These are phyloP conservation scores for Ageneiosus marmoratus DNA, from an alignment of 2,113 vertebrate species.

Conservation along the genomic window DNA sequence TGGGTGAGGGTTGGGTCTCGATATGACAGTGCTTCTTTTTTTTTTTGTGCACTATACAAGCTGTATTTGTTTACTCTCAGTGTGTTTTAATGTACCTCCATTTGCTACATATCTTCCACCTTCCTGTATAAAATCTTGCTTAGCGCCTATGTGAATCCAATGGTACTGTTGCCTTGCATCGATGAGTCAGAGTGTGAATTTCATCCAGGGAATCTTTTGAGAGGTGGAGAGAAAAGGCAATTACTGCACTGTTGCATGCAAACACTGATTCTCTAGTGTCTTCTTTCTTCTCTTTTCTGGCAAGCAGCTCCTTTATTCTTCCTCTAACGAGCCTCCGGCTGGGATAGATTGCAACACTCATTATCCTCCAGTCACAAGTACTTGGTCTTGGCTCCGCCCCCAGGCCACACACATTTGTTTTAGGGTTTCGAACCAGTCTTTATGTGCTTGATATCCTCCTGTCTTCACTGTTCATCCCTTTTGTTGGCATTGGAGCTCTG, in stretches of 20 bases:
- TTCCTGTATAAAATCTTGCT: background rate
- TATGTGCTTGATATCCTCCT: background rate
- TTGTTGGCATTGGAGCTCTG: background rate
- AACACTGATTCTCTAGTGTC: constrained; percentile 15
- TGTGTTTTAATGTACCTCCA: background rate
- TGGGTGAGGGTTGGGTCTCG: background rate
- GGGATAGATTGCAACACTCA: constrained; percentile 10
- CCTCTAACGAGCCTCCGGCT: constrained; percentile 2
- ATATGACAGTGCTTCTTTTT: background rate
- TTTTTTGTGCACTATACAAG: background rate
- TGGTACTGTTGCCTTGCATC: background rate
- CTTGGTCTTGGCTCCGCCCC: background rate
- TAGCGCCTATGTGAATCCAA: background rate
- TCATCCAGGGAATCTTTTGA: background rate
- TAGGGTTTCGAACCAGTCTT: background rate
- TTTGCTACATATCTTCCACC: background rate
- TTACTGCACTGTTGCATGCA: constrained; percentile 21
- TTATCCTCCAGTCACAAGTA: constrained; percentile 8
- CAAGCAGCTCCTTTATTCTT: constrained; percentile 22
- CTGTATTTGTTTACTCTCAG: background rate
- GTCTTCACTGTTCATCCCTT: background rate
- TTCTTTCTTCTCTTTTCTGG: constrained; percentile 5
- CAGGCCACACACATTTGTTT: background rate
- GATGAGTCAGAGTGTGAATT: constrained; percentile 12
- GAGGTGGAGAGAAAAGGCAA: constrained; percentile 15